Evolutionary conservation across 2,113 vertebrate species (phyloP), one percentile per base, ranked within the genome.

Genomic region (Cyphomyrus plagiostoma): DNA sequence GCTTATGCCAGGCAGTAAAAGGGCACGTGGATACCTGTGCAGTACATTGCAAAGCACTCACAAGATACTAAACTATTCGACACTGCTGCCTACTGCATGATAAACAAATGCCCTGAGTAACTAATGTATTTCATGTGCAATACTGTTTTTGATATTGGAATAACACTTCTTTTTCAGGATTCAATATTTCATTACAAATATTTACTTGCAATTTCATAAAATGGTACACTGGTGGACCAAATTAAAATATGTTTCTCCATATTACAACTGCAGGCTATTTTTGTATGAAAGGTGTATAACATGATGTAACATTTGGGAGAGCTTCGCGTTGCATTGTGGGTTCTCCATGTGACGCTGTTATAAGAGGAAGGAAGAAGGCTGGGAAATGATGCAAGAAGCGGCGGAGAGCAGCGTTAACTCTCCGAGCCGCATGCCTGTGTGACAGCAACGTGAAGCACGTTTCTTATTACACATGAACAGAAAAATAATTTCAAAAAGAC

Each of bases 321-420:
- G 46, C 58, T 87, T 74, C 89, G 89, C 85, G 62, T 48, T 87
- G 89, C 45, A 90, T 87, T 90, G 84, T 90, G 89, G 89, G 89
- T 48, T 74, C 87, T 90, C 85, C 84, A 19, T 90, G 89, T 90
- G 91, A 89, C 90, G 88, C 86, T 88, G 90, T 50, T 80, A 48
- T 39, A 53, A 88, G 50, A 52, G 49, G 85, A 77, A 91, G 88
- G 80, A 45, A 21, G 50, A 84, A 88, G 84, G 89, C 87, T 66
- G 93, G 84, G 93, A 92, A 93, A 91, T 93, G 92, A 90, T 58
- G 83, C 91, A 90, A 90, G 88, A 88, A 86, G 74, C 74, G 35
- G 39, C 30, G 17, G 35, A 4, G 35, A 17, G 74, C 74, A 2
- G 74, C 5, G 74, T 1, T 6, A 26, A 80, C 35, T 77, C 35